Conservation (phyloP, 2,797 vertebrate genomes). For the Morus bassanus region DNA sequence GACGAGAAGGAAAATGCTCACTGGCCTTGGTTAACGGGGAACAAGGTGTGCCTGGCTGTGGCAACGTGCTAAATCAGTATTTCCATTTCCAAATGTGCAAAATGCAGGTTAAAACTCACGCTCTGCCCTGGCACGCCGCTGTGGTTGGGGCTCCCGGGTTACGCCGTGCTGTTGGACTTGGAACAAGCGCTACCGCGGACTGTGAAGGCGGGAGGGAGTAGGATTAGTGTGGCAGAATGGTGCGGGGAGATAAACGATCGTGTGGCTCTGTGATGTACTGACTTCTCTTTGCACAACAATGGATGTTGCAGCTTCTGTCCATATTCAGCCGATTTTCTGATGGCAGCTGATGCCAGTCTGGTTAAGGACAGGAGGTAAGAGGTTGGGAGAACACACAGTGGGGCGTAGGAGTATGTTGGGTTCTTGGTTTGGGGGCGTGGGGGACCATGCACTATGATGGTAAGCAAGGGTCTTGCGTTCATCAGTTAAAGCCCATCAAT, state of each 20-base stretch:
- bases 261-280: fast-evolving
- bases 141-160: not conserved
- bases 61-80: fast-evolving
- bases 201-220: not conserved
- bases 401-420: not conserved
- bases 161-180: fast-evolving
- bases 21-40: not conserved
- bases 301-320: not conserved
- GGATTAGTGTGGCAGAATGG: not conserved
- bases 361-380: not conserved
- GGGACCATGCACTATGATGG: fast-evolving
- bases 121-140: too few relatives aligned
- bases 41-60: fast-evolving
- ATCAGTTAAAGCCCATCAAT: too few relatives aligned
- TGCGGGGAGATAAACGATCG: fast-evolving
- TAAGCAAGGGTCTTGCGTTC: not conserved
- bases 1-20: fast-evolving
- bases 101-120: fast-evolving
- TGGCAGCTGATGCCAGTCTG: not conserved
- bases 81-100: not conserved
- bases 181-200: fast-evolving
- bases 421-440: too few relatives aligned
- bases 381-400: too few relatives aligned
- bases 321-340: fast-evolving
- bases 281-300: too few relatives aligned